Base-by-base conservation (phyloP, 1,140 invertebrate genomes). In the Meloidogyne exigua region DNA sequence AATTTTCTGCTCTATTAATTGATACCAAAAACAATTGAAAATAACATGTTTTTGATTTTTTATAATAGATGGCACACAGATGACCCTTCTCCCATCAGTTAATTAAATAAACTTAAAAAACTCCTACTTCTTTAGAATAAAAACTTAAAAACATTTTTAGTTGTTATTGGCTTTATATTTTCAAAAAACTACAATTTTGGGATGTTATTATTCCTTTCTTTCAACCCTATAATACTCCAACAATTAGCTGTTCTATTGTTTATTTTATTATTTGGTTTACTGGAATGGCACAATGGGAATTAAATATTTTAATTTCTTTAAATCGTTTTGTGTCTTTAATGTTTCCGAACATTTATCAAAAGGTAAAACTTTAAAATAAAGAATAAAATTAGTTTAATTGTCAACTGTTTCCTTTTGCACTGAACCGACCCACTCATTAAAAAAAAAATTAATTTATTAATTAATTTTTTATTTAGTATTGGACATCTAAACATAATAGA, bases 191-290 rank as follows among this genome's bases (percentile, higher is more conserved):
- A 1, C 36, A 26, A 26, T 69, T 32, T 44, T 69, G 68, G 68
- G 39, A 23, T 69, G 25, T 26, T 13, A 69, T 28, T 9, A 13
- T 44, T 42, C 39, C 11, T 7, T 69, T 69, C 21, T 69, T 69
- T 36, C 12, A 39, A 36, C 68, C 68, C n/a, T 39, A 32, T 7
- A 23, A 28, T 5, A n/a, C 12, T 44, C 39, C 68, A 5, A 44
- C 12, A 10, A 15, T 28, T n/a, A 26, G 36, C 3, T 26, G 28
- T 28, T 32, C 68, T n/a, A 21, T 36, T 69, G 12, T 69, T 15
- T 69, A 69, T 44, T 69, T 69, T 36, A 21, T 69, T 36, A 69
- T 69, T 39, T 69, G 68, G 68, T 39, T 69, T 28, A 32, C 21
- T 18, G 68, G 25, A 26, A 32, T 69, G 11, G 15, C 36, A 39